Evolutionary conservation across 2,113 vertebrate genomes (phyloP).

Genomic region (Pterocles gutturalis): DNA sequence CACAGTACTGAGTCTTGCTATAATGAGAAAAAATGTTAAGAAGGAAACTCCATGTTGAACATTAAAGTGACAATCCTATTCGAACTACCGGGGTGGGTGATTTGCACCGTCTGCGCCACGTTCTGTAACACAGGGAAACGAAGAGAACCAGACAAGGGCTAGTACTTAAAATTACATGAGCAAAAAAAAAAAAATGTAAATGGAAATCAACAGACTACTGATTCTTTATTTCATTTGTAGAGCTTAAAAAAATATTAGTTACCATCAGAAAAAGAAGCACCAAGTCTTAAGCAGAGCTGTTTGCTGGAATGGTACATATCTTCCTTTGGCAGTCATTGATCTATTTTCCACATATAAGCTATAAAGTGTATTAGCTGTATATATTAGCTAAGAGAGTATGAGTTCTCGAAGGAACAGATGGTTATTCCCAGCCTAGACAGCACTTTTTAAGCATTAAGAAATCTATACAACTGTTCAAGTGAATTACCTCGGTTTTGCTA

Average conservation of each 20-base stretch:
- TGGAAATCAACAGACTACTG: conserved; percentile 12
- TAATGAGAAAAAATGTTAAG: conserved; percentile 34
- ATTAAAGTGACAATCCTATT: conserved; percentile 56
- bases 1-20: not conserved
- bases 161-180: conserved; percentile 42
- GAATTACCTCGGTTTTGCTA: conserved; percentile 1
- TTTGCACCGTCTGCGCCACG: not conserved
- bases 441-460: conserved; percentile 56
- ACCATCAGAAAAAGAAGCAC: not conserved
- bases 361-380: not conserved
- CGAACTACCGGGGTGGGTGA: not conserved
- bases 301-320: not conserved
- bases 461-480: conserved; percentile 46
- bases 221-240: conserved; percentile 15
- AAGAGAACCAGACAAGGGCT: conserved; percentile 11
- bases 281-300: not conserved
- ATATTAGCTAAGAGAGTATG: not conserved
- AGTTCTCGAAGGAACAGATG: conserved; percentile 35
- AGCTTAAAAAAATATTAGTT: not conserved
- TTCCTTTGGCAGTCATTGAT: conserved; percentile 10
- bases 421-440: conserved; percentile 24
- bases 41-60: conserved; percentile 42
- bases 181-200: conserved; percentile 21
- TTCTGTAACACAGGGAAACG: not conserved
- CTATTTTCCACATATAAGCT: not conserved